Evolutionary conservation across 2,113 vertebrate genomes (phyloP).

Genomic region (Grallaria varia): DNA sequence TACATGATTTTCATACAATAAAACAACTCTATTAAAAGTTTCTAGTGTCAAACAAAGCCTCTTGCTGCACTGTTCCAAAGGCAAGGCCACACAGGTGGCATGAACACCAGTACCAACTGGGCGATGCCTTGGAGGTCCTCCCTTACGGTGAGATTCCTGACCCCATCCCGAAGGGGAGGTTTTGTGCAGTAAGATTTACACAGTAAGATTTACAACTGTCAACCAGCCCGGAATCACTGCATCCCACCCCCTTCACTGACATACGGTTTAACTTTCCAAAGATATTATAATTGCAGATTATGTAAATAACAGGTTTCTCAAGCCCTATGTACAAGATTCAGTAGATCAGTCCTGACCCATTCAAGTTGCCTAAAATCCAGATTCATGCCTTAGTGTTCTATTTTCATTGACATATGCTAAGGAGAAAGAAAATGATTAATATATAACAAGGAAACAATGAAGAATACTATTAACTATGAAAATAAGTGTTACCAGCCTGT

Average conservation of each 20-base stretch:
- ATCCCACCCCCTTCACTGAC: not conserved
- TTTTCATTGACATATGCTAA: not conserved
- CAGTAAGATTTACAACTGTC: not conserved
- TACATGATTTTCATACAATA: not conserved
- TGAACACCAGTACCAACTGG: rapidly evolving
- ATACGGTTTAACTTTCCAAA: not conserved
- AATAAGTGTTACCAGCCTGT: not conserved
- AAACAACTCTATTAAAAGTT: not conserved
- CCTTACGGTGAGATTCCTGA: not conserved
- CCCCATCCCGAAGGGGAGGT: too few species aligned
- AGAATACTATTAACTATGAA: not conserved
- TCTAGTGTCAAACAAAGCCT: not conserved
- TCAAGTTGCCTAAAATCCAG: not conserved
- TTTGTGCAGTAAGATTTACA: not conserved
- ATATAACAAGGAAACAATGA: not conserved
- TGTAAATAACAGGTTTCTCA: not conserved
- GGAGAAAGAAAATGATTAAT: not conserved
- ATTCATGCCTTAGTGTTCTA: not conserved
- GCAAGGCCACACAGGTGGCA: not conserved
- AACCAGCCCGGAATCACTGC: not conserved
- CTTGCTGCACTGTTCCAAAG: not conserved
- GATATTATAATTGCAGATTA: not conserved
- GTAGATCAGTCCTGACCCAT: not conserved
- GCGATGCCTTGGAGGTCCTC: rapidly evolving
- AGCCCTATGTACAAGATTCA: rapidly evolving